phyloP scores from a whole-genome alignment of 2,888 invertebrate genomes.

The Parnassius smintheus region DNA sequence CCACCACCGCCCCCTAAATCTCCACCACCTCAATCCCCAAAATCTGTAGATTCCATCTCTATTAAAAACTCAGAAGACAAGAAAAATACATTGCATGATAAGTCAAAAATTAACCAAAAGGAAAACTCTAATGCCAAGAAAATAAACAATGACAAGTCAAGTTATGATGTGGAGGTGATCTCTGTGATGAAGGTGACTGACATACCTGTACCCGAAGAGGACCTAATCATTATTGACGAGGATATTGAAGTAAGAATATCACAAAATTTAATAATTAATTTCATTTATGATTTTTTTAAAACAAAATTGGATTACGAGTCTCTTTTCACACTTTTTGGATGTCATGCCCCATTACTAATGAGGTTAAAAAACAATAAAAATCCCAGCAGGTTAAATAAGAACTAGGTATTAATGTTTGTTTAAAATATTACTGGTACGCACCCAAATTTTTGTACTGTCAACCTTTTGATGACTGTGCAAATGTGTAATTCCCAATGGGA shows the following conservation, averaged over 20 bases:
- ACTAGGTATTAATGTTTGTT: too few relatives aligned
- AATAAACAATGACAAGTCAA: slow-evolving; percentile 21
- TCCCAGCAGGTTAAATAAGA: too few relatives aligned
- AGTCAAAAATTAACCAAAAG: slow-evolving; percentile 12
- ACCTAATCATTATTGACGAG: slow-evolving; percentile 53
- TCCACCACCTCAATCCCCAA: slow-evolving; percentile 12
- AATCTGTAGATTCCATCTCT: background rate
- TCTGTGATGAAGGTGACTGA: slow-evolving; percentile 51
- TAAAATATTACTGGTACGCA: too few relatives aligned
- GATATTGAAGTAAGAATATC: slow-evolving; percentile 42
- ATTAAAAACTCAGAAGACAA: background rate
- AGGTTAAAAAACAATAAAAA: too few relatives aligned
- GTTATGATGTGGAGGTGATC: slow-evolving; percentile 48
- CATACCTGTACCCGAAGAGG: slow-evolving; percentile 54
- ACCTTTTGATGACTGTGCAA: too few relatives aligned
- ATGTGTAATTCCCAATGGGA: too few relatives aligned
- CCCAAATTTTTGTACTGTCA: too few relatives aligned
- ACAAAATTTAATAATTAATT: too few relatives aligned
- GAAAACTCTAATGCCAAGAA: slow-evolving; percentile 12
- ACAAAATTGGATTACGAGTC: too few relatives aligned
- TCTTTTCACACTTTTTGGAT: too few relatives aligned
- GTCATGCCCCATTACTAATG: too few relatives aligned
- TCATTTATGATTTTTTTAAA: too few relatives aligned
- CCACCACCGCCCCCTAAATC: slow-evolving; percentile 44
- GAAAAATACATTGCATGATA: background rate